phyloP scores from a whole-genome alignment of 2,113 vertebrate species.

The Cebus imitator region DNA sequence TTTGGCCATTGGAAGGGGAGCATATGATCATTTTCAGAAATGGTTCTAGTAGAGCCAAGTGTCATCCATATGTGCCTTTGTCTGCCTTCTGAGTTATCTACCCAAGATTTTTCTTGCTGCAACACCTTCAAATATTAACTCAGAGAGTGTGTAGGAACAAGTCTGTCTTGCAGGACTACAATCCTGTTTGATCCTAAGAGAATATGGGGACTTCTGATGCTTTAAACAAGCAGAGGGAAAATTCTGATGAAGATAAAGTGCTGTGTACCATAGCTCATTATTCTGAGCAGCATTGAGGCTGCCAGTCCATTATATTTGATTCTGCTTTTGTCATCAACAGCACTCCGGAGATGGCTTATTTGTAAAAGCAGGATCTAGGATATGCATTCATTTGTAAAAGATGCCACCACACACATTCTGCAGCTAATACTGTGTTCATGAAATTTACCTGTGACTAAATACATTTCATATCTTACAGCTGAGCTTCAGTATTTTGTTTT shows the following conservation, averaged over 20 bases:
- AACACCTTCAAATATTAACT: conserved; percentile 49
- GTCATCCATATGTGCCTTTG: background rate
- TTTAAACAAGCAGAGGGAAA: conserved; percentile 50
- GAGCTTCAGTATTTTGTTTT: conserved; percentile 67
- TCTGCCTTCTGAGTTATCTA: background rate
- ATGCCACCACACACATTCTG: conserved; percentile 46
- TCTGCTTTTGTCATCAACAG: conserved; percentile 61
- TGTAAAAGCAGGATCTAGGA: conserved; percentile 17
- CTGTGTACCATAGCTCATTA: conserved; percentile 41
- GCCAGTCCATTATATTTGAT: conserved; percentile 61
- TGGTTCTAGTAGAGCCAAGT: background rate
- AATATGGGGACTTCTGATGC: conserved; percentile 5
- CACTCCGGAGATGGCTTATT: conserved; percentile 62
- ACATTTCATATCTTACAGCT: conserved; percentile 63
- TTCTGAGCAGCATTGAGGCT: conserved; percentile 43
- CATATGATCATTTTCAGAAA: background rate
- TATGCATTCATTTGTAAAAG: conserved; percentile 60
- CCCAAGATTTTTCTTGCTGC: background rate
- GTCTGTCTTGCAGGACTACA: background rate
- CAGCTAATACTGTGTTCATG: conserved; percentile 59
- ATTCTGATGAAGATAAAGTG: conserved; percentile 64
- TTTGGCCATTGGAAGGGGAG: background rate
- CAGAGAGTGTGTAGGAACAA: background rate
- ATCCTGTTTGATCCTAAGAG: conserved; percentile 31
- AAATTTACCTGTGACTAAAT: conserved; percentile 71